A percentile compares a stretch with the other conserved stretches of the same genome.
phyloP scores from a whole-genome alignment of 2,888 invertebrate species.

The Apamea monoglypha region DNA sequence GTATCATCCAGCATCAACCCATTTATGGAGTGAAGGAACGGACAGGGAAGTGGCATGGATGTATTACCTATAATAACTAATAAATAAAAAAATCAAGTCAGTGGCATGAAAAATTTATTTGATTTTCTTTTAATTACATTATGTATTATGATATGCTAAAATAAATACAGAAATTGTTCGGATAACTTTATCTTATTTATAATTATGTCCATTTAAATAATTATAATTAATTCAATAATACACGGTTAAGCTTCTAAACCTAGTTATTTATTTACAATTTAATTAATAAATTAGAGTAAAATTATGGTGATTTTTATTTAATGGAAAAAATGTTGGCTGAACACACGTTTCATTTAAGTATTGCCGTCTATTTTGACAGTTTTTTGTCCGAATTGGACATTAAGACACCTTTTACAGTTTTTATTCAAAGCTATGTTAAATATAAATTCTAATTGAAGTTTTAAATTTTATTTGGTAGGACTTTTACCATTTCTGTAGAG shows the following conservation, averaged over 20 bases:
- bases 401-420: conserved; percentile 30
- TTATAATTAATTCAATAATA: conserved; percentile 81
- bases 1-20: background rate
- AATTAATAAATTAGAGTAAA: conserved; percentile 80
- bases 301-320: conserved; percentile 62
- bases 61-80: background rate
- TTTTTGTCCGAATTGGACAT: conserved; percentile 23
- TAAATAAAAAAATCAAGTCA: conserved; percentile 74
- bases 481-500: background rate
- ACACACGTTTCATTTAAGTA: conserved; percentile 58
- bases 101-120: conserved; percentile 90
- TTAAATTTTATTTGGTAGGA: conserved; percentile 1
- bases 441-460: conserved; percentile 18
- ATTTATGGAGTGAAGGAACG: background rate
- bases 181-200: conserved; percentile 83
- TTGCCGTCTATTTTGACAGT: conserved; percentile 21
- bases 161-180: conserved; percentile 89
- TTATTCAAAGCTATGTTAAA: conserved; percentile 31
- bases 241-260: conserved; percentile 82
- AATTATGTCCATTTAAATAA: conserved; percentile 85
- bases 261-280: conserved; percentile 87
- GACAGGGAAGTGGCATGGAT: background rate
- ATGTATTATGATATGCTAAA: conserved; percentile 86
- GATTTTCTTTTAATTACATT: conserved; percentile 89
- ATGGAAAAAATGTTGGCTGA: conserved; percentile 62